These are phyloP conservation scores for Sinocyclocheilus grahami DNA, from an alignment of 2,113 vertebrate genomes.

Conservation along the genomic window DNA sequence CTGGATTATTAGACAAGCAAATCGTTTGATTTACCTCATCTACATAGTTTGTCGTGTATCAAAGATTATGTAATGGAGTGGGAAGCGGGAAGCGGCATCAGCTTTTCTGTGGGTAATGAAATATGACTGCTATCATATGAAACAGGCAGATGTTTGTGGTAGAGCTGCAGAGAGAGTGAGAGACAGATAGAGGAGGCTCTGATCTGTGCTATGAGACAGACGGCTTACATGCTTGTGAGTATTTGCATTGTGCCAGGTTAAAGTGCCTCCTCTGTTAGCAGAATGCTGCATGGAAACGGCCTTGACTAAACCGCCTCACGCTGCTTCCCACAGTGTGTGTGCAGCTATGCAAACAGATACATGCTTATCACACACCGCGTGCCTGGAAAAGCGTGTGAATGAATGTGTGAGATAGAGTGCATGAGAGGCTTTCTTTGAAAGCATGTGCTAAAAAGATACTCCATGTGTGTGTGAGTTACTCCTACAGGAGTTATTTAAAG, in stretches of 20 bases:
- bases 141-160: neutral
- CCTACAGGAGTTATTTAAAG: constrained; percentile 68
- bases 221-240: constrained; percentile 8
- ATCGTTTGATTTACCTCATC: neutral
- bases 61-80: neutral
- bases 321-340: constrained; percentile 44
- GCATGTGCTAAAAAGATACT: constrained; percentile 28
- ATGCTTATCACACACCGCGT: constrained; percentile 50
- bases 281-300: constrained; percentile 12
- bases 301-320: constrained; percentile 24
- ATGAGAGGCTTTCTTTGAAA: constrained; percentile 34
- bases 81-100: constrained; percentile 7
- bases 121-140: constrained; percentile 12
- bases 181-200: neutral
- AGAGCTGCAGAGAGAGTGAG: neutral
- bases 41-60: neutral
- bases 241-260: constrained; percentile 5
- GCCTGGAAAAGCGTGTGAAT: constrained; percentile 30
- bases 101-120: constrained; percentile 24
- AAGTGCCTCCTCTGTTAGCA: constrained; percentile 27
- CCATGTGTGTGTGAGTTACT: constrained; percentile 12
- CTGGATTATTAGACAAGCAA: constrained; percentile 10
- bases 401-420: constrained; percentile 29
- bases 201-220: constrained; percentile 30
- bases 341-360: constrained; percentile 46